phyloP scores from a whole-genome alignment of 2,113 vertebrate species.

The Cacatua alba region DNA sequence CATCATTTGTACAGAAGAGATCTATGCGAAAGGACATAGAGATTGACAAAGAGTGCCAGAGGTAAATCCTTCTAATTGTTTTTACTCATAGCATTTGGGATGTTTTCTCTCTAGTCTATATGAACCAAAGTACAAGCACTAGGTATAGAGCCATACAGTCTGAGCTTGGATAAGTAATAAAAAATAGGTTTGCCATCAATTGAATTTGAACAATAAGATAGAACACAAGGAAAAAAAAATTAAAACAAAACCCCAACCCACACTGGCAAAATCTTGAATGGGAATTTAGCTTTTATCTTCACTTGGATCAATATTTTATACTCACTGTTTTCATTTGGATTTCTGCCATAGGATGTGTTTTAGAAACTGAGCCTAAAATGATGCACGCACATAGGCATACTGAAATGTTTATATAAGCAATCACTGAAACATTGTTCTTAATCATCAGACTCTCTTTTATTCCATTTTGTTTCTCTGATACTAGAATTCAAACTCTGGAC shows the following conservation, averaged over 20 bases:
- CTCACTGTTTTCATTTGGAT: not conserved
- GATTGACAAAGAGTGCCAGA: accelerated
- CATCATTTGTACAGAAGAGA: not conserved
- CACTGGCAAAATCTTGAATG: not conserved
- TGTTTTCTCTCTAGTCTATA: not conserved
- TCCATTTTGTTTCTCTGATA: not conserved
- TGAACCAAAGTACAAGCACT: not conserved
- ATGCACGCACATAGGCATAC: accelerated
- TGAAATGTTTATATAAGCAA: not conserved
- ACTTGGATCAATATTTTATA: not conserved
- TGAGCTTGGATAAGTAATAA: not conserved
- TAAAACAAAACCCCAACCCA: not conserved
- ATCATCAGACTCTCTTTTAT: not conserved
- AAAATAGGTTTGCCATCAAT: not conserved
- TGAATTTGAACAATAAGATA: not conserved
- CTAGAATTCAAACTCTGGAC: not conserved
- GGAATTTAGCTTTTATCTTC: not conserved
- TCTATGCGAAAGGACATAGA: not conserved
- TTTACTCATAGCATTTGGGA: not conserved
- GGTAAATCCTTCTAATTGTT: not conserved
- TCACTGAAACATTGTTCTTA: not conserved
- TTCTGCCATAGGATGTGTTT: not conserved
- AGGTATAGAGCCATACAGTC: not conserved
- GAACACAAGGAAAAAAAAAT: not conserved
- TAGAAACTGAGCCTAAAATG: not conserved